Conservation (phyloP, 2,797 vertebrate species). For the Malacoctenus gilli region DNA sequence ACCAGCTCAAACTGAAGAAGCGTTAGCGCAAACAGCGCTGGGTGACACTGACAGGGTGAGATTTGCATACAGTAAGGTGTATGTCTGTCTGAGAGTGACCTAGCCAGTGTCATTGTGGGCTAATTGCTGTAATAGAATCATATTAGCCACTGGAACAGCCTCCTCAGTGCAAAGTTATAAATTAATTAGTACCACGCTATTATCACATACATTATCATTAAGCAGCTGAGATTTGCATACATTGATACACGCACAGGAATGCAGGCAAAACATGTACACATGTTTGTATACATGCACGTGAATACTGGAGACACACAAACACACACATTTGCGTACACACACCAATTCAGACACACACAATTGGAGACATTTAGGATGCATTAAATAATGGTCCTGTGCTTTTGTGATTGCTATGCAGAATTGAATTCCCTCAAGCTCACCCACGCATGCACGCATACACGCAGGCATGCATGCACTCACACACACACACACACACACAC, state of each 20-base stretch:
- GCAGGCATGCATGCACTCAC: slow-evolving; percentile 13
- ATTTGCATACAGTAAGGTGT: slow-evolving; percentile 69
- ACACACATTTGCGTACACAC: slow-evolving; percentile 12
- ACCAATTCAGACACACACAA: slow-evolving; percentile 44
- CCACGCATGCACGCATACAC: slow-evolving; percentile 38
- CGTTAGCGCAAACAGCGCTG: slow-evolving; percentile 5
- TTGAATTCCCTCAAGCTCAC: slow-evolving; percentile 45
- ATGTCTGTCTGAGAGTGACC: slow-evolving; percentile 80
- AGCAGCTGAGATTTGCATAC: slow-evolving; percentile 84
- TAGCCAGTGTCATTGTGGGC: slow-evolving; percentile 87
- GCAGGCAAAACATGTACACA: slow-evolving; percentile 31
- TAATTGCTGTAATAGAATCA: slow-evolving; percentile 89
- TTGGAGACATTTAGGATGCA: slow-evolving; percentile 62
- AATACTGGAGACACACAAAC: slow-evolving; percentile 28
- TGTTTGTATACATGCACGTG: slow-evolving; percentile 14
- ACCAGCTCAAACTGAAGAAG: slow-evolving; percentile 18
- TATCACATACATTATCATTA: slow-evolving; percentile 89
- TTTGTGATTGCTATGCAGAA: slow-evolving; percentile 70
- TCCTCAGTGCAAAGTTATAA: slow-evolving; percentile 88
- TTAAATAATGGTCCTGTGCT: slow-evolving; percentile 68
- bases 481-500: slow-evolving; percentile 6
- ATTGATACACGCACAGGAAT: slow-evolving; percentile 61
- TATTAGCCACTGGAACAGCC: slow-evolving; percentile 86
- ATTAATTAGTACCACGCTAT: slow-evolving; percentile 86
- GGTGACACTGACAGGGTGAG: slow-evolving; percentile 44